Evolutionary conservation across 2,797 vertebrate genomes (phyloP), one percentile per base, ranked within the genome.

Genomic region (Cryptoprocta ferox): DNA sequence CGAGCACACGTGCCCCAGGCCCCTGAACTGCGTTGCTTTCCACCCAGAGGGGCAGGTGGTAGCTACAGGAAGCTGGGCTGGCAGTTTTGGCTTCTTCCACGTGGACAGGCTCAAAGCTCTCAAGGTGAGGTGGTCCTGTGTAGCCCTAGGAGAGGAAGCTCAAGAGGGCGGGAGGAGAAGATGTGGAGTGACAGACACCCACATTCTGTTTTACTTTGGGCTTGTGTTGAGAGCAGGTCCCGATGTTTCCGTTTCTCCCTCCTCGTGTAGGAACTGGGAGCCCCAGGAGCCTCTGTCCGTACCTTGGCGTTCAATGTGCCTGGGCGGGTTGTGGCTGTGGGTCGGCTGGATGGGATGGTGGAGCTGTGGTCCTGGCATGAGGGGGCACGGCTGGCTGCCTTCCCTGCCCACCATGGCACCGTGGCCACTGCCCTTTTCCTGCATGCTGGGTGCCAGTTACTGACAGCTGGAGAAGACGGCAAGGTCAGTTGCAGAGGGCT

Each of bases 11-110:
- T 94, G 50, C 97, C 95, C 97, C 65, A 98, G 98, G 88, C 99
- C 99, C 50, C 79, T 99, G 95, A 99, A 99, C 97, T 99, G 99
- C 75, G 98, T 99, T 97, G 98, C 98, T 93, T 99, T 99, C 98
- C 98, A 98, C 98, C 98, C 99, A 0, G 98, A 99, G 32, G 99
- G 98, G 96, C 98, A 98, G 35, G 75, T 99, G 13, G 86, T 99
- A 90, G 99, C 99, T 10, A 97, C 98, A 2, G 99, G 99, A 21
- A 99, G 98, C 97, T 99, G 99, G 99, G 98, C 99, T 50, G 99
- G 99, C 26, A 97, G 96, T 0, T 96, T 99, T 66, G 98, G 98
- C 2, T 71, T 99, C 83, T 97, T 99, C 98, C 99, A 98, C 98
- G 96, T 99, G 98, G 99, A 98, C 97, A 83, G 98, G 98, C 98